Evolutionary conservation across 2,797 vertebrate genomes (phyloP), one percentile per base, ranked within the genome.

Genomic region (Antennarius maculatus): DNA sequence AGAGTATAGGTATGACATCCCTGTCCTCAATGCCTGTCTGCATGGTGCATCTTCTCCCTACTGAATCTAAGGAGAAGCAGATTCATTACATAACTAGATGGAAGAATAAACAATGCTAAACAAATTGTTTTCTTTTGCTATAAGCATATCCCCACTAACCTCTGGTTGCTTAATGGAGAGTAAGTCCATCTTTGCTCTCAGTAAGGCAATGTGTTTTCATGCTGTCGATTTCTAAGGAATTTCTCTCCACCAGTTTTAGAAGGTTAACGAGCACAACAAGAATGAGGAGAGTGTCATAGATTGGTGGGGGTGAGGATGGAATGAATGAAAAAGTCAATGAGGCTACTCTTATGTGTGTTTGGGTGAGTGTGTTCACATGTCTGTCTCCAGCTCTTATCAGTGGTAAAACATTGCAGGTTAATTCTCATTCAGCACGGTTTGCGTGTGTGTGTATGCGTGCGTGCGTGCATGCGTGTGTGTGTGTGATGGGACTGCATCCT

Each of bases 291-390:
- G 27, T 60, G 16, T 10, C 28, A 53, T 48, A 50, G 58, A 69
- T 57, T 57, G 66, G 60, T 52, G 16, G 60, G 8, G 68, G 48
- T 58, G 66, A 54, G 54, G 51, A 65, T 69, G 67, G 60, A 60
- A 60, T 63, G 61, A 81, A 84, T 86, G 82, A 77, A 83, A 85
- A 85, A 85, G 86, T 82, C 80, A 85, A 81, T 86, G 78, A 80
- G 74, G 74, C 76, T 77, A 59, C 67, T 54, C 76, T 69, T 68
- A 79, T 85, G 69, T 77, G 75, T 73, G 70, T 42, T 13, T 81
- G 51, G 61, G 63, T 58, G 51, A 61, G 54, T 61, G 15, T 65
- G 49, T 64, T 54, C 66, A 57, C 5, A 7, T 75, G 77, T 81
- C 66, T 77, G 76, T 80, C 54, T 55, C 62, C 46, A 68, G 63